A percentile compares a stretch with the other conserved stretches of the same genome.
These are phyloP conservation scores for Microctenopoma lineatum DNA, from an alignment of 2,797 vertebrate species.

Conservation along the genomic window DNA sequence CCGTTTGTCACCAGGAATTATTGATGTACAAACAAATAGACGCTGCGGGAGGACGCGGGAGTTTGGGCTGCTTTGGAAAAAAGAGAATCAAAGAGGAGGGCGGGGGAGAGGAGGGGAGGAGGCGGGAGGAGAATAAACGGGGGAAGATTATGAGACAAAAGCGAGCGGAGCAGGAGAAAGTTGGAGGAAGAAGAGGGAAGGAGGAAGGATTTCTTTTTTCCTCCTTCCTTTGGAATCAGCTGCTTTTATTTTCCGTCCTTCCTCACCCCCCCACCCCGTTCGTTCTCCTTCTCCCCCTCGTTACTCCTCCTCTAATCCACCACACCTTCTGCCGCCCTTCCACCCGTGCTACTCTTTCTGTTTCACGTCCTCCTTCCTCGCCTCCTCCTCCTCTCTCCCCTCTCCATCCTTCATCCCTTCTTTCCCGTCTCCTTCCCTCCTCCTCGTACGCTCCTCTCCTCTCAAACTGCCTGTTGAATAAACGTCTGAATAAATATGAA, in stretches of 20 bases:
- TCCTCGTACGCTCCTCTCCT: neutral
- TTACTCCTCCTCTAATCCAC: neutral
- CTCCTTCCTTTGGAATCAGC: too few species aligned
- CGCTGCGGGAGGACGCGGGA: slow-evolving; percentile 53
- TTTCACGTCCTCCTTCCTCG: neutral
- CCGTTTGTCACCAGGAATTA: slow-evolving; percentile 62
- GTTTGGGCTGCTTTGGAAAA: slow-evolving; percentile 57
- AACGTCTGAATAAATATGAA: slow-evolving; percentile 13
- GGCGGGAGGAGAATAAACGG: slow-evolving; percentile 8
- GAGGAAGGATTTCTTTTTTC: neutral
- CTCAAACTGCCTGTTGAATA: slow-evolving; percentile 45
- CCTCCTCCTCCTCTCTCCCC: neutral
- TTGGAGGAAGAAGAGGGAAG: neutral
- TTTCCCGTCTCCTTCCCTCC: slow-evolving; percentile 1
- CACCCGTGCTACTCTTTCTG: neutral
- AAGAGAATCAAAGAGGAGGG: slow-evolving; percentile 48
- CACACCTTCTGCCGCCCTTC: neutral
- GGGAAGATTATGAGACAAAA: slow-evolving; percentile 51
- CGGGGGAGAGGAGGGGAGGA: neutral
- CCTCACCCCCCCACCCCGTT: too few species aligned
- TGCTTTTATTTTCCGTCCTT: neutral
- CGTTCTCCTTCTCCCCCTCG: neutral
- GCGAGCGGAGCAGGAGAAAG: neutral
- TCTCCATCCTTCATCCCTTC: neutral
- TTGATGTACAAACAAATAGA: slow-evolving; percentile 71